phyloP scores from a whole-genome alignment of 2,113 vertebrate species.

The Arvicanthis niloticus region DNA sequence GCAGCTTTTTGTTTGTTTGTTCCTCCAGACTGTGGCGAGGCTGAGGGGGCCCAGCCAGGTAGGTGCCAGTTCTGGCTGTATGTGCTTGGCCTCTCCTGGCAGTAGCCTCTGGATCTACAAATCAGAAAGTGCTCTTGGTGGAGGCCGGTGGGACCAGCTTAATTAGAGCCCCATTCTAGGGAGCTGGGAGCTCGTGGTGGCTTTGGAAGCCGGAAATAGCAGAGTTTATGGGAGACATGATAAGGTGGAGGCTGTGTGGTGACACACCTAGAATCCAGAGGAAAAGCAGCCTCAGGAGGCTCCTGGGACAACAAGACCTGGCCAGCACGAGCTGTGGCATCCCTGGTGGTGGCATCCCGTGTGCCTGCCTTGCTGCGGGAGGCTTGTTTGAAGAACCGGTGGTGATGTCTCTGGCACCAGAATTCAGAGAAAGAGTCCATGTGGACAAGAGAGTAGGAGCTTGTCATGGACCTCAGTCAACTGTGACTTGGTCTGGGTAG shows the following conservation, averaged over 20 bases:
- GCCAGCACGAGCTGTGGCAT: not conserved
- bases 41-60: conserved; percentile 87
- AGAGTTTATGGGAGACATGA: not conserved
- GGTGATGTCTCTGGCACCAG: not conserved
- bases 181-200: conserved; percentile 9
- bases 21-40: conserved; percentile 86
- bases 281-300: not conserved
- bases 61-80: conserved; percentile 78
- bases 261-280: not conserved
- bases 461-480: not conserved
- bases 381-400: not conserved
- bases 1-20: conserved; percentile 82
- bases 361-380: not conserved
- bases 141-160: conserved; percentile 49
- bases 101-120: not conserved
- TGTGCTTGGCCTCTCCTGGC: conserved; percentile 55
- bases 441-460: not conserved
- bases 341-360: not conserved
- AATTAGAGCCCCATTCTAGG: conserved; percentile 52
- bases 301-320: not conserved
- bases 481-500: not conserved
- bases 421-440: not conserved
- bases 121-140: conserved; percentile 50
- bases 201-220: not conserved
- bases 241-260: not conserved